Evolutionary conservation across 2,113 vertebrate species (phyloP).

Genomic region (Sminthopsis crassicaudata): DNA sequence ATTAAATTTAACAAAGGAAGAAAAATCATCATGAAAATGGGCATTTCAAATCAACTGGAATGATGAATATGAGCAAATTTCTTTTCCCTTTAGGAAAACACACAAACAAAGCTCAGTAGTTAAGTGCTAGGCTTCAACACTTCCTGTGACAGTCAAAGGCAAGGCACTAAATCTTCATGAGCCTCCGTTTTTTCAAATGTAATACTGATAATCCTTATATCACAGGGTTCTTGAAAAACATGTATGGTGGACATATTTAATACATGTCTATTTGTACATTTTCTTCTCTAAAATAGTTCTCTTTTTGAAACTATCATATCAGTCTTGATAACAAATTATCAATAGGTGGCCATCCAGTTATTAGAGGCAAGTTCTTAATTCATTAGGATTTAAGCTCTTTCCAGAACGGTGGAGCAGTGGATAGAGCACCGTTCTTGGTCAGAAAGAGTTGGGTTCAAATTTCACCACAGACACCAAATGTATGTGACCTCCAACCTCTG

Average conservation of each 20-base stretch:
- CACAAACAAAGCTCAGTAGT: not conserved
- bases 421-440: not conserved
- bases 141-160: not conserved
- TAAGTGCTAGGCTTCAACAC: not conserved
- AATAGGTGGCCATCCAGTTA: not conserved
- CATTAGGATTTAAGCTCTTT: not conserved
- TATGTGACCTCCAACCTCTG: not conserved
- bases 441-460: not conserved
- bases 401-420: not conserved
- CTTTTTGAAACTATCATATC: not conserved
- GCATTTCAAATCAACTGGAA: conserved; percentile 42
- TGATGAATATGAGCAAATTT: conserved; percentile 35
- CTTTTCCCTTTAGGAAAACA: conserved; percentile 2
- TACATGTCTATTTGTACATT: not conserved
- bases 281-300: not conserved
- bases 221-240: not conserved
- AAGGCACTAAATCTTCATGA: not conserved
- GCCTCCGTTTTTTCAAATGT: not conserved
- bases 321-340: not conserved
- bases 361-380: not conserved
- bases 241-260: not conserved
- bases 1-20: conserved; percentile 18
- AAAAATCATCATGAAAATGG: conserved; percentile 48
- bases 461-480: not conserved
- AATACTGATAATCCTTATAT: not conserved